Evolutionary conservation across 2,888 invertebrate genomes (phyloP), one percentile per base, ranked within the genome.

Genomic region (Cheiracanthium punctorium): DNA sequence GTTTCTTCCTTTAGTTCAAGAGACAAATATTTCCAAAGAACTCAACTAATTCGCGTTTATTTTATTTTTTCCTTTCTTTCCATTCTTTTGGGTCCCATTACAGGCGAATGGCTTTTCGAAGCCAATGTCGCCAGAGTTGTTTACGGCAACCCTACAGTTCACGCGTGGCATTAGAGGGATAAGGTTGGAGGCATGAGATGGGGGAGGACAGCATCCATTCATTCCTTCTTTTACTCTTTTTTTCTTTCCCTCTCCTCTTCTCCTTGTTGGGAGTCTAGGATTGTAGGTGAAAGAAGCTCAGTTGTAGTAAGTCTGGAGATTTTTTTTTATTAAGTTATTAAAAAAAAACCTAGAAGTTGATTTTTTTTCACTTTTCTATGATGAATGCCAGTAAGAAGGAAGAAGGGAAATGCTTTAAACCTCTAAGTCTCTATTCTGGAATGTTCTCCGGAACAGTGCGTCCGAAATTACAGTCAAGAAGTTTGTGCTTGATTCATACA

Each of bases 81-180:
- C 14, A 48, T 48, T 48, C 43, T 14, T 7, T 58, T 58, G 58
- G 58, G 58, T 5, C n/a, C 7, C 24, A 24, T 58, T 24, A 58
- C 17, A 17, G 43, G 2, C 2, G 14, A 48, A 48, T 14, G 43
- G 2, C 7, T 17, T 48, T 48, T 17, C 17, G 1, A 2, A 4
- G 58, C 58, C 24, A 58, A 48, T 24, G 20, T 58, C 20, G 58
- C 58, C 58, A 58, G 5, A 4, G 4, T 58, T 58, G 58, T 58
- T 58, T 58, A 58, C 24, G 58, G 58, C 58, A 58, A 58, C 58
- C 58, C 58, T 58, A 58, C 12, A 58, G 58, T 58, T 58, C 58
- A 58, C 58, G 58, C 58, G 58, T 58, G 58, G 58, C 24, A 58
- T 58, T 24, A 58, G 58, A 37, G 58, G 58, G 58, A 58, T 58